These are phyloP conservation scores for Thalpophila matura DNA, from an alignment of 2,888 invertebrate species.

Conservation along the genomic window DNA sequence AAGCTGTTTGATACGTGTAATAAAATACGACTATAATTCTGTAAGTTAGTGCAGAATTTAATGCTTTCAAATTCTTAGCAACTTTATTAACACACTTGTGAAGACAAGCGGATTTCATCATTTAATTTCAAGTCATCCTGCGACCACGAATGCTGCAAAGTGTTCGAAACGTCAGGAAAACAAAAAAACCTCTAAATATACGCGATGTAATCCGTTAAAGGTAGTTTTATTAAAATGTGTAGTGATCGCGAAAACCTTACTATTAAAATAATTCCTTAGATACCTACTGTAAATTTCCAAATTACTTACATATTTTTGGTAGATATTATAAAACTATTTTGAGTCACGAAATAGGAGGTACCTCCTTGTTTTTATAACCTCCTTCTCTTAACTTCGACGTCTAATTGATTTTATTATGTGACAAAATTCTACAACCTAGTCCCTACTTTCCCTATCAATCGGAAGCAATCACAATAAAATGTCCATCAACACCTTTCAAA, in stretches of 20 bases:
- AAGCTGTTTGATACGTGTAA: neutral
- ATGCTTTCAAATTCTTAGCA: neutral
- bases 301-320: too few relatives aligned
- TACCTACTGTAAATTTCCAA: too few relatives aligned
- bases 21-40: slow-evolving; percentile 20
- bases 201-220: too few relatives aligned
- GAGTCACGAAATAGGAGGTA: neutral
- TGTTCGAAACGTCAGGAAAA: too few relatives aligned
- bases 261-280: neutral
- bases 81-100: neutral
- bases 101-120: too few relatives aligned
- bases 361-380: neutral
- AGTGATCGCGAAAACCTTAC: too few relatives aligned
- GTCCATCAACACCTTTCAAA: slow-evolving; percentile 22
- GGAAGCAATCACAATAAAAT: slow-evolving; percentile 46
- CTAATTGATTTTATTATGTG: neutral
- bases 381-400: neutral
- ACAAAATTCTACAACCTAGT: slow-evolving; percentile 1
- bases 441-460: slow-evolving; percentile 37
- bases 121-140: too few relatives aligned
- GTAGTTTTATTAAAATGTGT: too few relatives aligned
- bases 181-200: too few relatives aligned
- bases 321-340: neutral
- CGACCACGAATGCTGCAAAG: too few relatives aligned
- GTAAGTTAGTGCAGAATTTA: slow-evolving; percentile 1